Base-by-base conservation (phyloP, 2,888 invertebrate genomes). In the Herminia tarsipennalis region DNA sequence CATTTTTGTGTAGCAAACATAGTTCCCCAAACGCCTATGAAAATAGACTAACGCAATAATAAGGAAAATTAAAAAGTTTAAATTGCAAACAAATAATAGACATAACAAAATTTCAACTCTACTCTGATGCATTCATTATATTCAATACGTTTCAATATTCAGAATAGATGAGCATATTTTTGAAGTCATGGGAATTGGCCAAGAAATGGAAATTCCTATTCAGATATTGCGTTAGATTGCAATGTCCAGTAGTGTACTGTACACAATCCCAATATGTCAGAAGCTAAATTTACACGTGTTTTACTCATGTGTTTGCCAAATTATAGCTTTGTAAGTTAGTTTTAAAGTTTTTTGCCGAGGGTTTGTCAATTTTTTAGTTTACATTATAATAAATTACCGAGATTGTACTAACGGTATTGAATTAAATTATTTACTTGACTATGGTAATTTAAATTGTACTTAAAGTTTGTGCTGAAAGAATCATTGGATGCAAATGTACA, bases 321-420 rank as follows among this genome's bases (percentile, higher is more conserved):
- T 56, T 73, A 72, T 70, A 71, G 70, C 73, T 66, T 70, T 56
- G 57, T 72, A 70, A 71, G 68, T 61, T 70, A n/a, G n/a, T n/a
- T n/a, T n/a, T n/a, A n/a, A n/a, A 66, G 57, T 24, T 45, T 54
- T 48, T 56, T 60, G 57, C 52, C 49, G 47, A 53, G 51, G 28
- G 49, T 51, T 51, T 43, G 30, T 62, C 49, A 57, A 56, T 45
- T 56, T 62, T 61, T 55, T 51, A n/a, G n/a, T 57, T 57, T 54
- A 52, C 53, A 59, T 54, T 48, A 44, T 42, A 52, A 27, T 42
- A 53, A 50, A 50, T 38, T 35, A 32, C 29, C 21, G 27, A 44
- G 45, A 45, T 14, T 48, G 35, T 58, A 34, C 48, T 42, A 40
- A 35, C 38, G 46, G 36, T 42, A 41, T 39, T n/a, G n/a, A n/a